Base-by-base conservation (phyloP, 2,113 vertebrate species). In the Eudyptes chrysolophus region DNA sequence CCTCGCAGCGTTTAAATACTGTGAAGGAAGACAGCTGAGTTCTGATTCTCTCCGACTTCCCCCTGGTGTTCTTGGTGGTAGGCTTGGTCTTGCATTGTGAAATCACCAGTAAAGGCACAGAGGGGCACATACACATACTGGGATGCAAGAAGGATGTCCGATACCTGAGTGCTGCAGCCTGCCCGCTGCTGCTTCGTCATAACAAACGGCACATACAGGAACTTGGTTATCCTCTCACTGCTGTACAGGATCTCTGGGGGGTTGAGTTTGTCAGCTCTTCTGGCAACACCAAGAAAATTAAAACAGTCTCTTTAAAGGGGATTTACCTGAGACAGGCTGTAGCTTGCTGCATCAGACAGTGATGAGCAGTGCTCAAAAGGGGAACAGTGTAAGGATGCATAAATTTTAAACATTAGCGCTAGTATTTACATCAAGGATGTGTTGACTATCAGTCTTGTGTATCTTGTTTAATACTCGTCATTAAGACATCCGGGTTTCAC, bases 141-240 rank as follows among this genome's bases (percentile, higher is more conserved):
- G 61, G 58, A 9, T 49, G 17, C 5, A 24, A 61, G 42, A 71
- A 55, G 62, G 65, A 2, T 44, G 51, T 16, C 68, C 0, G 9
- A 8, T 69, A 44, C 46, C 52, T 7, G 52, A 72, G 72, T 46
- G 26, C 57, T 62, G 48, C 38, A 36, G 69, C 76, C 57, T 80
- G 84, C n/a, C 38, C 1, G 3, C 64, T 75, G 65, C 87, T 22
- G 32, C 60, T 60, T 57, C 10, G 4, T 44, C 54, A 4, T 22
- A 24, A 68, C 55, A 78, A 40, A 32, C 0, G 2, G 36, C 1
- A 6, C 36, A 13, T 0, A 0, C 74, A 66, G 75, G 87, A 84
- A 3, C 49, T 10, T 54, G 18, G 26, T 38, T 88, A 16, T 68
- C 48, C 54, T 69, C 54, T 72, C 13, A 0, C 30, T 58, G 66